Evolutionary conservation across 2,888 invertebrate species (phyloP).

Genomic region (Euzophera pinguis): DNA sequence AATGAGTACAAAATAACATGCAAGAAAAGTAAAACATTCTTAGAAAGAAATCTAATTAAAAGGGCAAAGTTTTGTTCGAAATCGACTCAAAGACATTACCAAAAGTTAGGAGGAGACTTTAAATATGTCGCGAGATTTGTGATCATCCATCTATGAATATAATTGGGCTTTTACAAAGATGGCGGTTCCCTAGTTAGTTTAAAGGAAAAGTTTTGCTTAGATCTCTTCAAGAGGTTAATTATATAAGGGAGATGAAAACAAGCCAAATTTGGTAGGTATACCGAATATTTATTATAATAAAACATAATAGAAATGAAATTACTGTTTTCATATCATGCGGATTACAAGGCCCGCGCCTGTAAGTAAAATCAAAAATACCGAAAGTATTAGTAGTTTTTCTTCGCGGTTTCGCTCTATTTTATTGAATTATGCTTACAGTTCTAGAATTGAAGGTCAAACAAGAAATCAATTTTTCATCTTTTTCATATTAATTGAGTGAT

Average conservation of each 20-base stretch:
- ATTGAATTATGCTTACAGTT: no score
- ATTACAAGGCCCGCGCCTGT: no score
- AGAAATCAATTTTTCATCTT: no score
- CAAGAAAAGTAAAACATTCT: no score
- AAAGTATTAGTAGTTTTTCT: no score
- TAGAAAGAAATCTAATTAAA: neutral
- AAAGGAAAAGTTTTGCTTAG: slow-evolving; percentile 55
- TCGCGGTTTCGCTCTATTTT: no score
- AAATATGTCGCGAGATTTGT: slow-evolving; percentile 38
- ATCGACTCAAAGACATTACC: slow-evolving; percentile 27
- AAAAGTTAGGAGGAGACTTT: slow-evolving; percentile 27
- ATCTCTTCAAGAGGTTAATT: slow-evolving; percentile 33
- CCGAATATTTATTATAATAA: no score
- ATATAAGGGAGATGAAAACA: slow-evolving; percentile 17
- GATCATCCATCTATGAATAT: slow-evolving; percentile 67
- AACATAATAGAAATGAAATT: slow-evolving; percentile 3
- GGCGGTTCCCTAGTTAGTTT: slow-evolving; percentile 47
- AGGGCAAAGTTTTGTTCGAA: neutral
- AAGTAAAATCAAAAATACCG: no score
- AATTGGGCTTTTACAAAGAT: slow-evolving; percentile 51
- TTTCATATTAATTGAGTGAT: no score
- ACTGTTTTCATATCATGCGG: no score
- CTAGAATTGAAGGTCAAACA: no score
- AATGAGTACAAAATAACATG: no score
- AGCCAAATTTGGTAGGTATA: neutral